A percentile compares a stretch with the other conserved stretches of the same genome.
Conservation (phyloP, 1,140 invertebrate genomes). For the Gryon sp. region DNA sequence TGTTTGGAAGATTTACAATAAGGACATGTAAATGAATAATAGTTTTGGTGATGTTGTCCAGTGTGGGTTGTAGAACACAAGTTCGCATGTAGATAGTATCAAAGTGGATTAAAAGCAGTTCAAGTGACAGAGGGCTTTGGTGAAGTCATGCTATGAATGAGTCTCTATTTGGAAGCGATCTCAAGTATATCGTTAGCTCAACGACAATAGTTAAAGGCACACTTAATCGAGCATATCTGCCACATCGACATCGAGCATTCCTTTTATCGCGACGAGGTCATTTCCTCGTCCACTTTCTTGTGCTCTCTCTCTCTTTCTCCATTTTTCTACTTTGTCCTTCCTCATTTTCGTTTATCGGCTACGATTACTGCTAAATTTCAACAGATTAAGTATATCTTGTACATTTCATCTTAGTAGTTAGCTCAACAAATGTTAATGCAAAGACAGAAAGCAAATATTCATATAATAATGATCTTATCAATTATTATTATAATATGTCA, state of each 20-base stretch:
- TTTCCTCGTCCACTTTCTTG: conserved; percentile 42
- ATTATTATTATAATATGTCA: no score
- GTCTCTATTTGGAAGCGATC: conserved; percentile 57
- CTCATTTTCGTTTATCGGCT: conserved; percentile 14
- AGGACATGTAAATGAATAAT: no score
- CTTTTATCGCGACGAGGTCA: conserved; percentile 57
- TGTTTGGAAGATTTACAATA: no score
- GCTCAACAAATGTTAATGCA: no score
- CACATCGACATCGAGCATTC: conserved; percentile 55
- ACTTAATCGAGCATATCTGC: conserved; percentile 64
- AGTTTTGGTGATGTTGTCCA: no score
- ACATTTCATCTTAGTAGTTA: no score
- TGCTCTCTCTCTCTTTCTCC: conserved; percentile 9
- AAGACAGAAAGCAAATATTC: no score
- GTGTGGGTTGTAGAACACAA: conserved; percentile 57
- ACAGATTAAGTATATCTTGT: neutral
- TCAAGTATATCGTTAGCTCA: conserved; percentile 62
- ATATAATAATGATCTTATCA: no score
- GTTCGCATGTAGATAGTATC: conserved; percentile 57
- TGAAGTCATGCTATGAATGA: conserved; percentile 59
- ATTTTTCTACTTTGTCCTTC: neutral
- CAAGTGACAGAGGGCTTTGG: conserved; percentile 64
- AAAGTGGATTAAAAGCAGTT: conserved; percentile 60
- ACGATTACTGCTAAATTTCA: conserved; percentile 1
- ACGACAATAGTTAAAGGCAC: conserved; percentile 63